Conservation (phyloP, 1,140 invertebrate genomes). For the Elysia chlorotica region DNA sequence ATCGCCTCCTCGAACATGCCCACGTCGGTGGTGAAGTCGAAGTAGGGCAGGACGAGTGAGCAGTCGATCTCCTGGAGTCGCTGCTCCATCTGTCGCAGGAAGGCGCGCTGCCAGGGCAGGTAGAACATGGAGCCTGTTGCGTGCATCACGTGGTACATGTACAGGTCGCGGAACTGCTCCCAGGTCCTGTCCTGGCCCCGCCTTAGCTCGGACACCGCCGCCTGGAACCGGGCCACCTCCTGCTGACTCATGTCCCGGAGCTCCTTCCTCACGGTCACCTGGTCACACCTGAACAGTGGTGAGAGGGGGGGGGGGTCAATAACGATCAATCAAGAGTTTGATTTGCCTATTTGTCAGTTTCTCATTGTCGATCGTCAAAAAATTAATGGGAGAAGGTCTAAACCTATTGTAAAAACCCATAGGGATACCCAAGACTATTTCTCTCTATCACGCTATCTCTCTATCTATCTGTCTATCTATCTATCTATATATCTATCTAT, state of each 20-base stretch:
- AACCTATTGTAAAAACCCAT: background rate
- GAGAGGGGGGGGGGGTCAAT: too few relatives aligned
- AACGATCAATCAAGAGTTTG: too few relatives aligned
- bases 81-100: slow-evolving; percentile 49
- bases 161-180: slow-evolving; percentile 52
- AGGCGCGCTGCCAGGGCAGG: slow-evolving; percentile 54
- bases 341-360: too few relatives aligned
- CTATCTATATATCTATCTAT: too few relatives aligned
- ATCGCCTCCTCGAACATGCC: slow-evolving; percentile 48
- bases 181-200: slow-evolving; percentile 40
- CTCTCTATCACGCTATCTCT: background rate
- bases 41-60: slow-evolving; percentile 52
- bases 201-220: slow-evolving; percentile 43
- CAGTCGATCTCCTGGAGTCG: slow-evolving; percentile 54
- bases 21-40: slow-evolving; percentile 57
- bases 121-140: slow-evolving; percentile 47
- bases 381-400: background rate
- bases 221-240: slow-evolving; percentile 48
- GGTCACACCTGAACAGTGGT: slow-evolving; percentile 48
- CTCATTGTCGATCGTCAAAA: background rate
- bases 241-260: slow-evolving; percentile 50
- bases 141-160: slow-evolving; percentile 55
- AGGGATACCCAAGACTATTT: background rate
- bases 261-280: slow-evolving; percentile 44
- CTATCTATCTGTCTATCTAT: too few relatives aligned